A percentile compares a stretch with the other conserved stretches of the same genome.
phyloP scores from a whole-genome alignment of 2,797 vertebrate species.

The Sparidentex hasta region DNA sequence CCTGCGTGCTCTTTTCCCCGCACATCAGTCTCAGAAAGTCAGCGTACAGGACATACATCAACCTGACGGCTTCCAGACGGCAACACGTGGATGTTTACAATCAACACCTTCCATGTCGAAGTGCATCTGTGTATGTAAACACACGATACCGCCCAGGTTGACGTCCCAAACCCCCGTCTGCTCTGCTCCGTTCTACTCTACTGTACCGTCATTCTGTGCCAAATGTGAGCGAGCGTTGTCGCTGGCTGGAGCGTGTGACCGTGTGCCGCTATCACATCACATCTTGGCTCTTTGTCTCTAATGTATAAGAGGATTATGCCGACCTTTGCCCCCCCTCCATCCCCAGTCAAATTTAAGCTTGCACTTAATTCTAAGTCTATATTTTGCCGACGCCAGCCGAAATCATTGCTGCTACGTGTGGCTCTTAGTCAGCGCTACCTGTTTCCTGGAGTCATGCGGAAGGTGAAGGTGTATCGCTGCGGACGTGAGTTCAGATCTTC shows the following conservation, averaged over 20 bases:
- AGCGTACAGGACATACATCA: neutral
- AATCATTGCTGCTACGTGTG: constrained; percentile 25
- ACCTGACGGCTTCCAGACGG: constrained; percentile 12
- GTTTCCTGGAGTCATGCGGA: constrained; percentile 12
- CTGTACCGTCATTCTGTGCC: neutral
- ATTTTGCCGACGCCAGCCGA: constrained; percentile 55
- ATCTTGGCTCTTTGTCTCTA: constrained; percentile 69
- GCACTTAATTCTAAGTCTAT: constrained; percentile 71
- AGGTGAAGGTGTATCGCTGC: constrained; percentile 1
- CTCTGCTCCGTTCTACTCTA: neutral
- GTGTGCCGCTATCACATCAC: constrained; percentile 71
- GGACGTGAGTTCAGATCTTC: constrained; percentile 1
- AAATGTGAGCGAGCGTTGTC: constrained; percentile 37
- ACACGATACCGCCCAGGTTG: neutral
- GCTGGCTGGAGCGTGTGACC: constrained; percentile 61
- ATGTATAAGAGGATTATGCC: constrained; percentile 75
- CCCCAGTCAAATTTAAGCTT: constrained; percentile 66
- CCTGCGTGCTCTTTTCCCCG: constrained; percentile 46
- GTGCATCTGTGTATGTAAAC: neutral
- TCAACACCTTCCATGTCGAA: neutral
- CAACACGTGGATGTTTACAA: neutral
- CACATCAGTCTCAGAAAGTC: constrained; percentile 35
- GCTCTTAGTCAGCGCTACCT: constrained; percentile 40
- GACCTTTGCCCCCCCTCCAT: constrained; percentile 65
- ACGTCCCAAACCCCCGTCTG: neutral